phyloP scores from a whole-genome alignment of 2,888 invertebrate genomes.

The Drosophila mayaguana region DNA sequence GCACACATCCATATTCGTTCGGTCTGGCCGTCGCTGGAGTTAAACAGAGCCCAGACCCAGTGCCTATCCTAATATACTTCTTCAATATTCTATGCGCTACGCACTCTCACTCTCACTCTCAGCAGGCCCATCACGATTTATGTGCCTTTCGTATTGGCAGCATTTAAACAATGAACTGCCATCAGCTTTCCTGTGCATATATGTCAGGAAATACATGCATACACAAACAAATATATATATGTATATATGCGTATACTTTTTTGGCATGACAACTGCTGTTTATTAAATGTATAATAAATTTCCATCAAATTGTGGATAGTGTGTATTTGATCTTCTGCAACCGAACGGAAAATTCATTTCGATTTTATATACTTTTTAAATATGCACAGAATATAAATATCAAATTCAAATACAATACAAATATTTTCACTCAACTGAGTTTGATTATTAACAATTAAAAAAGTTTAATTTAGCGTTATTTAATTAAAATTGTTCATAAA shows the following conservation, averaged over 20 bases:
- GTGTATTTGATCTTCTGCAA: constrained; percentile 2
- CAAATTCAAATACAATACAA: constrained; percentile 1
- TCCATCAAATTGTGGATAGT: constrained; percentile 2
- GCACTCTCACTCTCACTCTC: neutral
- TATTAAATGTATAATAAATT: constrained; percentile 37
- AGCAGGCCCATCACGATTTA: constrained; percentile 55
- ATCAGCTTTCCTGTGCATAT: constrained; percentile 19
- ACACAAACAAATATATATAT: neutral
- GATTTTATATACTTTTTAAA: neutral
- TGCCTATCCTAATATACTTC: constrained; percentile 5
- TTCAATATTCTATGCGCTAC: constrained; percentile 18
- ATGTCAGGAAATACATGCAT: constrained; percentile 1
- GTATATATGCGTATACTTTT: neutral
- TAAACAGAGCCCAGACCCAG: neutral
- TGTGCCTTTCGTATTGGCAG: constrained; percentile 70
- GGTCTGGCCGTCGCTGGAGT: neutral
- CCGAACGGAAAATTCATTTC: no score
- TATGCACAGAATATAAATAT: neutral
- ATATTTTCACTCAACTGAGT: neutral
- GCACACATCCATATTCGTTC: constrained; percentile 58
- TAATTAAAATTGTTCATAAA: neutral
- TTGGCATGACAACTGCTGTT: constrained; percentile 62
- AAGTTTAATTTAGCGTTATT: neutral
- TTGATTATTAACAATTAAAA: neutral
- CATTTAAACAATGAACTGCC: constrained; percentile 73